Conservation (phyloP, 2,888 invertebrate genomes). For the Drosophila histrio region DNA sequence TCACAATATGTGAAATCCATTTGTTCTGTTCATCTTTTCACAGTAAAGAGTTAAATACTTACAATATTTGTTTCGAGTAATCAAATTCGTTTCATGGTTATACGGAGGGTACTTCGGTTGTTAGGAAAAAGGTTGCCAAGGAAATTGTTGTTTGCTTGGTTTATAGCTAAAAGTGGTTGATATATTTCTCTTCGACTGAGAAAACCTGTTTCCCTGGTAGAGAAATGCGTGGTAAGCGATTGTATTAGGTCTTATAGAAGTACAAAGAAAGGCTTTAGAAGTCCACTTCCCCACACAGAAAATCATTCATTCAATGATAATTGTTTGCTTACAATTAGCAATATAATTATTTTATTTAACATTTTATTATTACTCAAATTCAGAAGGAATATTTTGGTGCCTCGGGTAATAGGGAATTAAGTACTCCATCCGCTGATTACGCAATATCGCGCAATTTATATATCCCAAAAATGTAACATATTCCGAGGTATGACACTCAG, state of each 20-base stretch:
- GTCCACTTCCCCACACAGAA: too few relatives aligned
- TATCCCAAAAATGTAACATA: background rate
- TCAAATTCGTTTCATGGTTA: background rate
- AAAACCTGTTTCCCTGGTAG: too few relatives aligned
- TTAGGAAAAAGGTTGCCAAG: conserved; percentile 4
- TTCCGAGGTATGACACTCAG: conserved; percentile 13
- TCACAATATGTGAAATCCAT: conserved; percentile 81
- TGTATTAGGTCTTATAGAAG: too few relatives aligned
- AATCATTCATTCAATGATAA: too few relatives aligned
- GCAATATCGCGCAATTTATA: conserved; percentile 6
- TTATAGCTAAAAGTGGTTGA: background rate
- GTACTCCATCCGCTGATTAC: conserved; percentile 32
- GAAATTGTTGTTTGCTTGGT: background rate
- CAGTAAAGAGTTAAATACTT: background rate
- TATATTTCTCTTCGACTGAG: background rate
- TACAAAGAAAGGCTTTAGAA: too few relatives aligned
- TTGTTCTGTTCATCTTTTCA: background rate
- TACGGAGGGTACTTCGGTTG: background rate
- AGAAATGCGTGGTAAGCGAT: too few relatives aligned
- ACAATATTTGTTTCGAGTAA: background rate
- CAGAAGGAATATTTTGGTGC: background rate
- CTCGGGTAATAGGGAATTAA: conserved; percentile 26
- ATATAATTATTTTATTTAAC: too few relatives aligned
- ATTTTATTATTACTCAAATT: background rate
- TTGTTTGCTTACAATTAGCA: too few relatives aligned